Percentiles rank a stretch among this genome's conserved stretches.
These are phyloP conservation scores for Trissoscelio sp. DNA, from an alignment of 2,888 invertebrate species.

Conservation along the genomic window DNA sequence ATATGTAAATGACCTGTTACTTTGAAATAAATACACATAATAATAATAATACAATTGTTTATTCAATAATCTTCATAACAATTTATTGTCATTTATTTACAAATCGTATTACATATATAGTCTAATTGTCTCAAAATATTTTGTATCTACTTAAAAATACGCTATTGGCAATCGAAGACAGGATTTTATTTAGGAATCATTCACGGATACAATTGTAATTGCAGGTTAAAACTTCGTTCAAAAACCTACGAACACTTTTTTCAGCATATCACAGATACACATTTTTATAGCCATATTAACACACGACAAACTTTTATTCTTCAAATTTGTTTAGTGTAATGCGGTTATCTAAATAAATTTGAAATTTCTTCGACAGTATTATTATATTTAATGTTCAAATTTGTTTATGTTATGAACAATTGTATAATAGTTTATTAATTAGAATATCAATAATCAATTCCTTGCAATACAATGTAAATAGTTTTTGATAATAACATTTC, in stretches of 20 bases:
- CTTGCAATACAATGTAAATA: too few relatives aligned
- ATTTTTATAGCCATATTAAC: constrained; percentile 47
- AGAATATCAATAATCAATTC: too few relatives aligned
- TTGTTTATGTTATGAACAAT: neutral
- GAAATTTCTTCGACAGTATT: too few relatives aligned
- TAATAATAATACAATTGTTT: too few relatives aligned
- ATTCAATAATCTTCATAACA: constrained; percentile 27
- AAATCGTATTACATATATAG: constrained; percentile 27
- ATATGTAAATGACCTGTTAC: too few relatives aligned
- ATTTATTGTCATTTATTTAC: constrained; percentile 53
- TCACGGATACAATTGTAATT: constrained; percentile 29
- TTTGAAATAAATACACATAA: too few relatives aligned
- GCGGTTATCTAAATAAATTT: too few relatives aligned
- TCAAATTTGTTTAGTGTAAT: neutral
- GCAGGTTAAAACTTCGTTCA: constrained; percentile 32
- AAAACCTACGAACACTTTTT: constrained; percentile 48
- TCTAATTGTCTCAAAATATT: constrained; percentile 54
- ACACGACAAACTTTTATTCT: constrained; percentile 1
- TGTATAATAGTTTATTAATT: too few relatives aligned
- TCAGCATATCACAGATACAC: constrained; percentile 64
- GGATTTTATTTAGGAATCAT: constrained; percentile 60
- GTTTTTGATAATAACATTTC: neutral
- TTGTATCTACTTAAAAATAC: constrained; percentile 58
- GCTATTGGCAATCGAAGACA: constrained; percentile 60
- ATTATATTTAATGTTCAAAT: neutral